Conservation (phyloP, 2,888 invertebrate species). For the Euplagia quadripunctaria region DNA sequence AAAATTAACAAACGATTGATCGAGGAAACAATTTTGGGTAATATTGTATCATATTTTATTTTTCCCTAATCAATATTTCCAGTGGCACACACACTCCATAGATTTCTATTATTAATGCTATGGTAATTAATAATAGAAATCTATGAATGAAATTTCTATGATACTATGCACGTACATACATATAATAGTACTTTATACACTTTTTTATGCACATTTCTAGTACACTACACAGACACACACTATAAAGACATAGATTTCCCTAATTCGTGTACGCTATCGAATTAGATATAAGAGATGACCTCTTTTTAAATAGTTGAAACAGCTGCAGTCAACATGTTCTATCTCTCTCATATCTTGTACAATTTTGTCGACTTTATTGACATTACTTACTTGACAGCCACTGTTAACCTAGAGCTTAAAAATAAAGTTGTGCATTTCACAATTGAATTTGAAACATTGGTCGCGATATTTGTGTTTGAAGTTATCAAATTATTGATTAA, state of each 20-base stretch:
- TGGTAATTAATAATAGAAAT: too few relatives aligned
- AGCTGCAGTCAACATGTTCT: background rate
- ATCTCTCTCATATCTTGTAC: background rate
- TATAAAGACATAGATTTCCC: background rate
- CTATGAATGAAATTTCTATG: too few relatives aligned
- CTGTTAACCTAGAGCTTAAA: background rate
- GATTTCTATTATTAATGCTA: background rate
- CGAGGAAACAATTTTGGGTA: too few relatives aligned
- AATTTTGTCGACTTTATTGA: background rate
- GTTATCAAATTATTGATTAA: conserved; percentile 13
- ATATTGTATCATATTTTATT: too few relatives aligned
- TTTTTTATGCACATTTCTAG: background rate
- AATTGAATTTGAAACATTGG: background rate
- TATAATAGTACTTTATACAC: background rate
- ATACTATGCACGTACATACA: too few relatives aligned
- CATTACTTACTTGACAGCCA: background rate
- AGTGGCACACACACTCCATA: background rate
- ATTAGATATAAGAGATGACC: background rate
- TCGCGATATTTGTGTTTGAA: background rate
- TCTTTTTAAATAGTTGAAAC: background rate
- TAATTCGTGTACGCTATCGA: background rate
- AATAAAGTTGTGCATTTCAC: background rate
- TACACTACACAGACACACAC: background rate
- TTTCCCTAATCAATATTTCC: background rate
- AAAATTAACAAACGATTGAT: too few relatives aligned